Conservation (phyloP, 2,888 invertebrate species). For the Crepidodera aurea region DNA sequence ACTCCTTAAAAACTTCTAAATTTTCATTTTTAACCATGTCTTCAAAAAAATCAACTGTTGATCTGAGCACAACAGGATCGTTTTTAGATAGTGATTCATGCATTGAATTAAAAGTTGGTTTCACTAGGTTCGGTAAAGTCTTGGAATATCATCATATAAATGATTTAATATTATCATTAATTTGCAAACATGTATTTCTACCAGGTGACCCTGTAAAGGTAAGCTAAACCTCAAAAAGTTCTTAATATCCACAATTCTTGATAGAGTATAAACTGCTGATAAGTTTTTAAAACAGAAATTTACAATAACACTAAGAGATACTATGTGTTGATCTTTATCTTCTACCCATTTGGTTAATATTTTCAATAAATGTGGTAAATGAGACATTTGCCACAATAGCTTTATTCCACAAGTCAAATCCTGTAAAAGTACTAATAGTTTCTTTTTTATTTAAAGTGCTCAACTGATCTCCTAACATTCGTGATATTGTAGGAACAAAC, state of each 20-base stretch:
- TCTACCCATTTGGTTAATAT: slow-evolving; percentile 73
- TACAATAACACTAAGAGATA: slow-evolving; percentile 74
- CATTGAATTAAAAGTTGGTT: slow-evolving; percentile 63
- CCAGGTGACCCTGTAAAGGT: slow-evolving; percentile 64
- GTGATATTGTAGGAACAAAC: slow-evolving; percentile 72
- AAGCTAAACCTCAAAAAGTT: slow-evolving; percentile 70
- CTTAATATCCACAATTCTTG: slow-evolving; percentile 76
- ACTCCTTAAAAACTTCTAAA: slow-evolving; percentile 41
- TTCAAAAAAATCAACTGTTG: slow-evolving; percentile 66
- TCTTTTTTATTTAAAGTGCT: slow-evolving; percentile 71
- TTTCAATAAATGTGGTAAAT: slow-evolving; percentile 72
- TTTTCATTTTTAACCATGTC: slow-evolving; percentile 60
- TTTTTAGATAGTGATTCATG: slow-evolving; percentile 60
- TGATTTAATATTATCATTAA: slow-evolving; percentile 65
- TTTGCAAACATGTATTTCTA: slow-evolving; percentile 66
- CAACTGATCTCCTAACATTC: slow-evolving; percentile 68
- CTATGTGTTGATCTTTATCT: slow-evolving; percentile 63
- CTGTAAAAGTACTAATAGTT: slow-evolving; percentile 71
- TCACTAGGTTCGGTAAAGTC: slow-evolving; percentile 63
- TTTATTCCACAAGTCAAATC: slow-evolving; percentile 81
- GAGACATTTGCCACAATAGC: slow-evolving; percentile 83
- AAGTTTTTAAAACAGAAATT: slow-evolving; percentile 83
- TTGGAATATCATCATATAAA: slow-evolving; percentile 62
- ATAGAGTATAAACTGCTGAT: slow-evolving; percentile 75
- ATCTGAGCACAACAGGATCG: slow-evolving; percentile 62